A percentile compares a stretch with the other conserved stretches of the same genome.
These are phyloP conservation scores for Tricholauxania praeusta DNA, from an alignment of 2,888 invertebrate species.

Conservation along the genomic window DNA sequence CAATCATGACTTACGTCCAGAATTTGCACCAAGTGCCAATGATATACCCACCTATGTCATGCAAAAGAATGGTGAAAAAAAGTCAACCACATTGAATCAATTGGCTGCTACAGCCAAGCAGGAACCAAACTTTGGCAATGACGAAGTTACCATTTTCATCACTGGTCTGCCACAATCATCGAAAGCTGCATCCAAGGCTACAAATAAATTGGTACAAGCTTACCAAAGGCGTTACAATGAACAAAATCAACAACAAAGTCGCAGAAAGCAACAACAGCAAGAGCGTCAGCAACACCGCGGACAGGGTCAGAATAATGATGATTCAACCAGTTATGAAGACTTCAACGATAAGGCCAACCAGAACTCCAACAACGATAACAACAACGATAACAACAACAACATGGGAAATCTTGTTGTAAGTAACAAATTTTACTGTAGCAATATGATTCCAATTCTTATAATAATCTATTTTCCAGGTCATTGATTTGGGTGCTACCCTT, in stretches of 20 bases:
- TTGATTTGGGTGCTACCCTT: conserved; percentile 59
- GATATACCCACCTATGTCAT: conserved; percentile 55
- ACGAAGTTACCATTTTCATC: conserved; percentile 62
- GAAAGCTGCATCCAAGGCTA: conserved; percentile 55
- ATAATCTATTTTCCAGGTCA: conserved; percentile 45
- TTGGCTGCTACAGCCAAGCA: conserved; percentile 47
- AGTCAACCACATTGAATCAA: conserved; percentile 52
- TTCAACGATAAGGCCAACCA: neutral
- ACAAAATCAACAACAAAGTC: conserved; percentile 45
- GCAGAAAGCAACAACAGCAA: conserved; percentile 42
- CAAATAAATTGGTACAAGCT: conserved; percentile 56
- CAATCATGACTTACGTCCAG: conserved; percentile 54
- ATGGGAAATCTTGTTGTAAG: conserved; percentile 59
- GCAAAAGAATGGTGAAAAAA: conserved; percentile 53
- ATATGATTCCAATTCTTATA: no score
- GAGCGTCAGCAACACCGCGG: conserved; percentile 42
- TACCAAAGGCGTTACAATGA: conserved; percentile 59
- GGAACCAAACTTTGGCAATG: conserved; percentile 52
- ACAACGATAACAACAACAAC: conserved; percentile 46
- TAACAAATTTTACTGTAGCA: neutral
- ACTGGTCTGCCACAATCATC: conserved; percentile 57
- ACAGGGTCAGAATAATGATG: conserved; percentile 28
- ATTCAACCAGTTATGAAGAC: neutral
- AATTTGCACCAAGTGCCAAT: conserved; percentile 49
- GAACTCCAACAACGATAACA: neutral